Evolutionary conservation across 2,113 vertebrate species (phyloP).

Genomic region (Notiomystis cincta): DNA sequence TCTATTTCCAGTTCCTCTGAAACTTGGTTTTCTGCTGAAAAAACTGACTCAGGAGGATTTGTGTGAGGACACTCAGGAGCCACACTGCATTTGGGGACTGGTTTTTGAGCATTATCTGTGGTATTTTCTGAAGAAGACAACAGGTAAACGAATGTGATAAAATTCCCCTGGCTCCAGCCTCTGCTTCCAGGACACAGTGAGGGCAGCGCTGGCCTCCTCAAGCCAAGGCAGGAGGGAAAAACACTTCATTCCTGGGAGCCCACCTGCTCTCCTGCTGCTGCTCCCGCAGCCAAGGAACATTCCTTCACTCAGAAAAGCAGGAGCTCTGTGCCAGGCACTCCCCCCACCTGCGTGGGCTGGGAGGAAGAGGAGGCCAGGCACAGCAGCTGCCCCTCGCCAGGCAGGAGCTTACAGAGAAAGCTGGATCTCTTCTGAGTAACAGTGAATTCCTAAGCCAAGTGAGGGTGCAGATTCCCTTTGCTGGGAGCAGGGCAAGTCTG

Average conservation of each 20-base stretch:
- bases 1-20: not conserved
- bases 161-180: not conserved
- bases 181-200: accelerated
- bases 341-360: not conserved
- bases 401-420: not conserved
- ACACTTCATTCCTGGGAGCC: not conserved
- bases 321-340: not conserved
- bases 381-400: not conserved
- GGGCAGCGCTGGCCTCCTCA: not conserved
- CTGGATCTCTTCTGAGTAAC: constrained; percentile 16
- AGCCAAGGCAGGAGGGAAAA: not conserved
- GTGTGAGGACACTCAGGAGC: not conserved
- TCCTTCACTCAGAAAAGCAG: constrained; percentile 34
- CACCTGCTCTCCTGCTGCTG: not conserved
- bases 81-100: accelerated
- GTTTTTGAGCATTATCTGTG: not conserved
- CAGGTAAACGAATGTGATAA: not conserved
- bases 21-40: not conserved
- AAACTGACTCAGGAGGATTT: not conserved
- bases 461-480: not conserved
- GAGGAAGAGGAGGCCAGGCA: constrained; percentile 34
- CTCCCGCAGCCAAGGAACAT: not conserved
- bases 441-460: not conserved
- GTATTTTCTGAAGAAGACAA: not conserved
- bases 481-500: constrained; percentile 51